Base-by-base conservation (phyloP, 1,140 invertebrate species). In the Leptinotarsa defecta region DNA sequence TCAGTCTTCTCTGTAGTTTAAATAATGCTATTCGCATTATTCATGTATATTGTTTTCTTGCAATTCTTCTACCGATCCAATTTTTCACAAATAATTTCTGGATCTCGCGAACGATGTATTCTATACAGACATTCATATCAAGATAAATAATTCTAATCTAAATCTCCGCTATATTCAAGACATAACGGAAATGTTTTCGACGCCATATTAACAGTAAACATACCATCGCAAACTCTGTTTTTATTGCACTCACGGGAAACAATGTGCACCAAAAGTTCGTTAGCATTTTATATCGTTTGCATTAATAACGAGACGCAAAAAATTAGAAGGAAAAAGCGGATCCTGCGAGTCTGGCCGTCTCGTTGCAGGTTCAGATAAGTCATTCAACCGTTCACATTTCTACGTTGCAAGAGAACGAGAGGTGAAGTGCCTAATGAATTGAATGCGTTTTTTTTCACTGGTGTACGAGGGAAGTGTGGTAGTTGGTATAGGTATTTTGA, bases 341-440 rank as follows among this genome's bases (percentile, higher is more conserved):
- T 43, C 67, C 67, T 43, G 43, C 43, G 67, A 68, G 67, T 68
- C 67, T 68, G 67, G 67, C 67, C 67, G 67, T 68, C 67, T 68
- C 67, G 67, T 43, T 43, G 15, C 67, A 48, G 43, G 67, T 68
- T 68, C 67, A 68, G 34, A 48, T 43, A 68, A 68, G 67, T 68
- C 67, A 68, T 68, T 68, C 67, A 68, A 43, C 67, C 27, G 67
- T 68, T 15, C 43, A n/a, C 34, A 19, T 68, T 68, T 13, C 52
- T 57, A 57, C 52, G 52, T 19, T 57, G 52, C 52, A 57, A 43
- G 34, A 43, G 34, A 43, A 43, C 8, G 52, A 57, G 52, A 57
- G 52, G 52, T 43, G 34, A 43, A 19, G 52, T 57, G 52, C 17
- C 15, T 57, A 57, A 43, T 43, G 34, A 43, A 17, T 19, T 13